Evolutionary conservation across 2,113 vertebrate species (phyloP), one percentile per base, ranked within the genome.

Genomic region (Lichenostomus cassidix): DNA sequence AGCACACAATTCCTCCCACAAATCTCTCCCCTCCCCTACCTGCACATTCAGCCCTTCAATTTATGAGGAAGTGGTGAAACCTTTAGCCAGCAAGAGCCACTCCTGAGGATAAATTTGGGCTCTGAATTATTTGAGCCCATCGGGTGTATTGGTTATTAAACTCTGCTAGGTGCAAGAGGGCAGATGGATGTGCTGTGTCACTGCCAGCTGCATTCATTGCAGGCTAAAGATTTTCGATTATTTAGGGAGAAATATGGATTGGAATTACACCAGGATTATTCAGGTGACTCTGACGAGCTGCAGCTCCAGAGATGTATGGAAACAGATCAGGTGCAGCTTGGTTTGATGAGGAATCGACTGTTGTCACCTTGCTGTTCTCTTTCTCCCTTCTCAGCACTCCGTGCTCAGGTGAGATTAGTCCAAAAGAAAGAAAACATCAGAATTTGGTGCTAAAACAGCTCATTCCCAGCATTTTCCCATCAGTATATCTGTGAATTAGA

Each of bases 111-210:
- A 96, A 97, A 96, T 94, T 80, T 31, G 68, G 69, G 65, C 73
- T 93, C 69, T 97, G 92, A 97, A 97, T 97, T 97, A 95, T 92
- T 90, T 47, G 68, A 96, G 73, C 90, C 92, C 25, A 10, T 58
- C 1, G 31, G 89, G 87, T 22, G 23, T 73, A 20, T 83, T 81
- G 83, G 80, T 95, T 96, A 94, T 95, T 96, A 90, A 93, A 73
- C 55, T 24, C 74, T 3, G 21, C 82, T 69, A 69, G 79, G 82
- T 59, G 82, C 39, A 21, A 67, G 85, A 87, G 86, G 86, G 80
- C 76, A 95, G 88, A 96, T 87, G 86, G 86, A 92, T 95, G 90
- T 84, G 80, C 84, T 93, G 86, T 74, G 90, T 85, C 95, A 70
- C 15, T 92, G 85, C 90, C 91, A 90, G 77, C 69, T 89, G 8